Evolutionary conservation across 1,140 invertebrate genomes (phyloP).

Genomic region (Dinoponera quadriceps): DNA sequence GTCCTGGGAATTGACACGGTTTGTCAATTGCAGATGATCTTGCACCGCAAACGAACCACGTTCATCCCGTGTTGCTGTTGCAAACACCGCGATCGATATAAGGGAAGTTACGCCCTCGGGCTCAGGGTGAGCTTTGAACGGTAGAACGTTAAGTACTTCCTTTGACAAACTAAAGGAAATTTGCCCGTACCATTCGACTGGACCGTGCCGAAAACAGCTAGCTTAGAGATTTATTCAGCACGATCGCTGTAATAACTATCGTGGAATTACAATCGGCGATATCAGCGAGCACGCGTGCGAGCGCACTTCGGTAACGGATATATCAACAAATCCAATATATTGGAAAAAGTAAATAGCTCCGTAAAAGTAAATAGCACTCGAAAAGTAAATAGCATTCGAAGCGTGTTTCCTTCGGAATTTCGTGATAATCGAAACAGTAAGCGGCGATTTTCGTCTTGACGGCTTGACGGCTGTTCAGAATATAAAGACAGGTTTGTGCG

Average conservation of each 20-base stretch:
- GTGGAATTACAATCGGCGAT: too few species aligned
- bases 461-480: too few species aligned
- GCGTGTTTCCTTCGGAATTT: too few species aligned
- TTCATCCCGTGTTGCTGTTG: slow-evolving; percentile 50
- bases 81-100: slow-evolving; percentile 58
- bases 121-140: slow-evolving; percentile 41
- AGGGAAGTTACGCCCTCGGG: slow-evolving; percentile 52
- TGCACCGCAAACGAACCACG: slow-evolving; percentile 51
- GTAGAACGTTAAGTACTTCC: slow-evolving; percentile 54
- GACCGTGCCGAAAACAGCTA: slow-evolving; percentile 38
- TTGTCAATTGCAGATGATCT: slow-evolving; percentile 59
- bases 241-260: slow-evolving; percentile 32
- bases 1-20: slow-evolving; percentile 44
- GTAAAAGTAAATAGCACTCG: too few species aligned
- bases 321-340: too few species aligned
- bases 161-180: slow-evolving; percentile 55
- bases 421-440: too few species aligned
- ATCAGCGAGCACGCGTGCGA: too few species aligned
- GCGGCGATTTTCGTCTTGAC: too few species aligned
- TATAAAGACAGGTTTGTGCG: too few species aligned
- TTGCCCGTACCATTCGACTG: slow-evolving; percentile 22
- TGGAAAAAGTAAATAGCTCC: too few species aligned
- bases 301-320: too few species aligned
- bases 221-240: slow-evolving; percentile 15
- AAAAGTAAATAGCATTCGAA: too few species aligned